phyloP scores from a whole-genome alignment of 2,888 invertebrate genomes.

The Stenodera caucasica region DNA sequence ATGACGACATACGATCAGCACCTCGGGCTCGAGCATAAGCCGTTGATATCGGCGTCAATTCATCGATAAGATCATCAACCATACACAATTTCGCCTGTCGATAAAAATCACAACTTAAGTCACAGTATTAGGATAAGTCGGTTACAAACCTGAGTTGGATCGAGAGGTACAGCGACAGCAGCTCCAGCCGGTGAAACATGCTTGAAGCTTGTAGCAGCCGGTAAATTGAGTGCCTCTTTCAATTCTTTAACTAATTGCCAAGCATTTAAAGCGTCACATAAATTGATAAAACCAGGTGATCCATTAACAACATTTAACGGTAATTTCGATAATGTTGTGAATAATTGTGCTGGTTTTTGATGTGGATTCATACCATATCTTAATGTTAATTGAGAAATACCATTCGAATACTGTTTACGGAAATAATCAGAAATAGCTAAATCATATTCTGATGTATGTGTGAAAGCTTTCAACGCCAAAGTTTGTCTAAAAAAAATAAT shows the following conservation, averaged over 20 bases:
- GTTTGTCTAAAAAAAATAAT: slow-evolving; percentile 62
- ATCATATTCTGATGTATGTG: slow-evolving; percentile 95
- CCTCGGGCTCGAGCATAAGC: slow-evolving; percentile 97
- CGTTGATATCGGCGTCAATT: slow-evolving; percentile 78
- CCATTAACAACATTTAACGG: slow-evolving; percentile 91
- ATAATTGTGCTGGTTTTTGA: slow-evolving; percentile 94
- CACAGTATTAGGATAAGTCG: slow-evolving; percentile 12
- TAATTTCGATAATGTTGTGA: slow-evolving; percentile 74
- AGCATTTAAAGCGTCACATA: slow-evolving; percentile 96
- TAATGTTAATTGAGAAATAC: slow-evolving; percentile 77
- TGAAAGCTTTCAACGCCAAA: slow-evolving; percentile 92
- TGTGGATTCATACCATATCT: slow-evolving; percentile 99
- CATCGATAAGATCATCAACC: slow-evolving; percentile 80
- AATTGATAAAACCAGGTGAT: slow-evolving; percentile 95
- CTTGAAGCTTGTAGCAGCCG: slow-evolving; percentile 96
- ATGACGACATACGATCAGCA: slow-evolving; percentile 98
- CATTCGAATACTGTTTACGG: slow-evolving; percentile 82
- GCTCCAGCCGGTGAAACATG: slow-evolving; percentile 99
- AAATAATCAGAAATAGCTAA: slow-evolving; percentile 93
- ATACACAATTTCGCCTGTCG: slow-evolving; percentile 84
- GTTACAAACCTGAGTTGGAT: slow-evolving; percentile 62
- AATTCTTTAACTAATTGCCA: slow-evolving; percentile 95
- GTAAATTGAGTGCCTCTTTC: slow-evolving; percentile 73
- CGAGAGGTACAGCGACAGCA: slow-evolving; percentile 83
- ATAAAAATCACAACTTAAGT: background rate